Evolutionary conservation across 2,797 vertebrate genomes (phyloP), one percentile per base, ranked within the genome.

Genomic region (Centropyge bicolor): DNA sequence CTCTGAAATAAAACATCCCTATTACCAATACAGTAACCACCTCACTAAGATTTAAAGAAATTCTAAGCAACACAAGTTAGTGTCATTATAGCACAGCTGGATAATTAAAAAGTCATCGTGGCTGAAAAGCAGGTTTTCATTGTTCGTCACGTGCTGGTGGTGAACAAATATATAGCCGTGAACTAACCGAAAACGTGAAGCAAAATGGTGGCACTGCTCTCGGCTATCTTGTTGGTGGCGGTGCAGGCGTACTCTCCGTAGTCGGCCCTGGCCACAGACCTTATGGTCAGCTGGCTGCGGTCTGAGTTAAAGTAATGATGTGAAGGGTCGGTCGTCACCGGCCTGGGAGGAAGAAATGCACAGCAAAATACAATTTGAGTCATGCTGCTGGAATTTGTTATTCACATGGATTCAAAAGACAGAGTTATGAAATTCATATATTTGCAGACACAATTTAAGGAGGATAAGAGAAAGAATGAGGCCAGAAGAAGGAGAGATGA

Each of bases 281-380:
- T 82, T 52, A 96, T 93, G 8, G 49, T 93, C 83, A 96, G 66
- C 74, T 92, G 70, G 54, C 95, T 96, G 66, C 72, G 82, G 88
- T 96, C 95, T 0, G 95, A 95, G 91, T 96, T 96, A 81, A 92
- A 95, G 8, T 74, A 70, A 78, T 95, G 93, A 36, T n/a, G 94
- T 31, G 84, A 85, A 1, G 81, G 61, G 68, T 95, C 91, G 49
- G 73, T 85, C 0, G 9, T 0, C 1, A 55, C 3, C 0, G 95
- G 95, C 68, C 96, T 96, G 45, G 6, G 5, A 63, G 31, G 6
- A 60, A 41, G n/a, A 79, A 65, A 63, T 8, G 11, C 38, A 83
- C 17, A 72, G 35, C 7, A 43, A 64, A 68, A 49, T 22, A 19
- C 8, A 63, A 2, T 52, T 1, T 62, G 9, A 61, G 51, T 38